Conservation (phyloP, 1,140 invertebrate genomes). For the Tetranychus cinnabarinus region DNA sequence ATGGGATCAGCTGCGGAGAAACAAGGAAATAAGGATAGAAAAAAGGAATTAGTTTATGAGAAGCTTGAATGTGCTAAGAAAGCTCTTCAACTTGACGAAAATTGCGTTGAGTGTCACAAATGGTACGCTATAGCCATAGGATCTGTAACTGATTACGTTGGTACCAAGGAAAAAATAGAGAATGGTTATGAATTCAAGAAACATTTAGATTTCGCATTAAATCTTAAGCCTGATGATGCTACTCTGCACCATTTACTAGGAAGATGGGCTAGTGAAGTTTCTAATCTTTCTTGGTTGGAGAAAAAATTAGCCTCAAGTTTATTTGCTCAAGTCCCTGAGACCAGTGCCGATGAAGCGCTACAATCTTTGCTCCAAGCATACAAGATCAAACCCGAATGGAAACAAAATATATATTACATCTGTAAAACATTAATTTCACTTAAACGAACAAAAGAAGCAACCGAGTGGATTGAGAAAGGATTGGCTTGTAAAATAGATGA, state of each 20-base stretch:
- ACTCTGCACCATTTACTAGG: constrained; percentile 42
- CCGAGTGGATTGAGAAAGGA: constrained; percentile 26
- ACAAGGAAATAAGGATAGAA: constrained; percentile 24
- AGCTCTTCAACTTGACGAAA: constrained; percentile 29
- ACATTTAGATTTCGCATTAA: constrained; percentile 41
- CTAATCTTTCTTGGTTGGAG: constrained; percentile 40
- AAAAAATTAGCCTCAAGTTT: constrained; percentile 43
- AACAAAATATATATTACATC: constrained; percentile 42
- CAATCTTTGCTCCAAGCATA: background rate
- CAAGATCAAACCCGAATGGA: constrained; percentile 23
- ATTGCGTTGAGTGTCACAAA: constrained; percentile 40
- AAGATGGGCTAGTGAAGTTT: constrained; percentile 40
- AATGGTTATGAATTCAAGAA: constrained; percentile 18
- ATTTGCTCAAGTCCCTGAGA: constrained; percentile 36
- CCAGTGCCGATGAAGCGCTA: constrained; percentile 35
- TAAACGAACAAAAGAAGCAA: background rate
- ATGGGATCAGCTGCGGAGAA: constrained; percentile 23
- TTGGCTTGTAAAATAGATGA: constrained; percentile 18
- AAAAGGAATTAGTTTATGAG: constrained; percentile 30
- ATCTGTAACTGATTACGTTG: constrained; percentile 30
- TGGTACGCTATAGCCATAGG: constrained; percentile 50
- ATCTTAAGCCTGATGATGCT: constrained; percentile 36
- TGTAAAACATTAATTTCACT: constrained; percentile 27
- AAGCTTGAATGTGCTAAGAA: constrained; percentile 33
- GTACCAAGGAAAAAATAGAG: constrained; percentile 39